Evolutionary conservation across 2,113 vertebrate species (phyloP), one percentile per base, ranked within the genome.

Genomic region (Rhea americana): DNA sequence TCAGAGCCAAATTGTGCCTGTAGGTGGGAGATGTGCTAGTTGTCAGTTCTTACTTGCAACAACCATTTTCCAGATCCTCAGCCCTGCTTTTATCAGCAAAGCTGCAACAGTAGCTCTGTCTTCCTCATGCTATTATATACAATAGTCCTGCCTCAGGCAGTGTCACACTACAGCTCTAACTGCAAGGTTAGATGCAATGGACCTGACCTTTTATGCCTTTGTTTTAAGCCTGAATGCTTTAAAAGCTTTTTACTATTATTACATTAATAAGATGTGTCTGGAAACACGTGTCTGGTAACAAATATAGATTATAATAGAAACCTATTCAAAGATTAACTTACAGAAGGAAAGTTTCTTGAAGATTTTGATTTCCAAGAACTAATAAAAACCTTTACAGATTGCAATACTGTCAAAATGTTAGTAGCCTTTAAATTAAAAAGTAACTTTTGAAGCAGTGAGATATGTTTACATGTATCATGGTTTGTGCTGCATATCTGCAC

Each of bases 401-500:
- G n/a, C 85, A 82, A 62, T 24, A 59, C 12, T 50, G 25, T 53
- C 20, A 41, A 72, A 88, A 39, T 37, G 1, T n/a, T 85, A 48
- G 17, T 4, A 78, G 1, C 9, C 55, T 65, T 65, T 68, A 45
- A 70, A 53, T 30, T 45, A 62, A 78, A 22, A 50, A 51, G 28
- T 1, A 37, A 25, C 13, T 86, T 81, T 68, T 79, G 39, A 86
- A 85, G 32, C n/a, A 15, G 13, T 48, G 32, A 72, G 39, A 68
- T 3, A 32, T 2, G 0, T 84, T 88, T 88, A 47, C 3, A 11
- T 2, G 0, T 5, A 24, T 48, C 37, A 66, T 3, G 2, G 93
- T 93, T 95, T 93, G 77, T 94, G 90, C 93, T 85, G 74, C 95
- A 30, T 79, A 95, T 65, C 94, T 94, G 91, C 85, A 89, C 93